A percentile compares a stretch with the other conserved stretches of the same genome.
These are phyloP conservation scores for Lycodopsis pacificus DNA, from an alignment of 2,797 vertebrate species.

Conservation along the genomic window DNA sequence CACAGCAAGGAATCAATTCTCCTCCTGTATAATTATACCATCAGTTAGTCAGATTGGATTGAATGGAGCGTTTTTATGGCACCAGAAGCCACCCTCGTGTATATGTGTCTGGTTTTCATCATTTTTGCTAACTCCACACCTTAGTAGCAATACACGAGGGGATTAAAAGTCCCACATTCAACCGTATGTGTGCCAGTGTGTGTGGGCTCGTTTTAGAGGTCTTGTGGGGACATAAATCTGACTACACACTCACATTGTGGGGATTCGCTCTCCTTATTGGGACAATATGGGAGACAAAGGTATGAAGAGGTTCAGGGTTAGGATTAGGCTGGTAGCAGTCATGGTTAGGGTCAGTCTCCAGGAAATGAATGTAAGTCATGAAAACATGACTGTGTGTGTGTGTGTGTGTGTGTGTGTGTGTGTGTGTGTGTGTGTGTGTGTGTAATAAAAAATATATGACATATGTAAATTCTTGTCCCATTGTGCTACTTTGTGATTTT, in stretches of 20 bases:
- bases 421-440: too few relatives aligned
- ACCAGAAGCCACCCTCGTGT: slow-evolving; percentile 43
- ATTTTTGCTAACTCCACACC: slow-evolving; percentile 14
- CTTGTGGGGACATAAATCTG: background rate
- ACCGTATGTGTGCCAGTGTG: background rate
- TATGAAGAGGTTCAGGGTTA: background rate
- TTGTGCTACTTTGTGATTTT: too few relatives aligned
- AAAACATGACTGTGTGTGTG: too few relatives aligned
- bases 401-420: too few relatives aligned
- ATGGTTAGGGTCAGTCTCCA: background rate
- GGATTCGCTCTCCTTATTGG: background rate
- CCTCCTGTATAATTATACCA: slow-evolving; percentile 76
- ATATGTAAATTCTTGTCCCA: too few relatives aligned
- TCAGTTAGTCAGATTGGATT: slow-evolving; percentile 77
- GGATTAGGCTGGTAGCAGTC: background rate
- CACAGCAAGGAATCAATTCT: slow-evolving; percentile 76
- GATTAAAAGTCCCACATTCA: background rate
- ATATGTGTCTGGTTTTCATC: slow-evolving; percentile 52
- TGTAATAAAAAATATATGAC: too few relatives aligned
- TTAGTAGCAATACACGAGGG: slow-evolving; percentile 15
- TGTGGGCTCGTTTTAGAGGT: background rate
- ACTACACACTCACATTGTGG: background rate
- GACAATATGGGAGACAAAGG: background rate
- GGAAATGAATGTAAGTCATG: background rate
- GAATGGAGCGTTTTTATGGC: slow-evolving; percentile 67